These are phyloP conservation scores for Odontocerum albicorne DNA, from an alignment of 2,888 invertebrate species.

Conservation along the genomic window DNA sequence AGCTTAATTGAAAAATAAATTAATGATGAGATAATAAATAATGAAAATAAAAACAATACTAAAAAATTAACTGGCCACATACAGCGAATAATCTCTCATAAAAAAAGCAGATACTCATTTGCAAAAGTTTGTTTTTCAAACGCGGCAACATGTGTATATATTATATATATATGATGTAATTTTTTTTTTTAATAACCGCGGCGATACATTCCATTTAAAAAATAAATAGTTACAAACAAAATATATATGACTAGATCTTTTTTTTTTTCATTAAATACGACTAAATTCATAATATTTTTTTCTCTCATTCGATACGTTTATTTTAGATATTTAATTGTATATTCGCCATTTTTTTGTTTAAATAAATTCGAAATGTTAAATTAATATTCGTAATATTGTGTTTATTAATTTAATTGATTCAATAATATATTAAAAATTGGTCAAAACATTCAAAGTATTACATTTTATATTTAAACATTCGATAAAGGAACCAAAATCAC, in stretches of 20 bases:
- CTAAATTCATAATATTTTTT: conserved; percentile 15
- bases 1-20: conserved; percentile 23
- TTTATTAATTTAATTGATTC: conserved; percentile 3
- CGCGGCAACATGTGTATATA: conserved; percentile 15
- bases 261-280: conserved; percentile 22
- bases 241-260: conserved; percentile 32
- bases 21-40: conserved; percentile 16
- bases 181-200: too few relatives aligned
- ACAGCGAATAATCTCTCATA: conserved; percentile 15
- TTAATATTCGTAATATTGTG: conserved; percentile 5
- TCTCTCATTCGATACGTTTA: too few relatives aligned
- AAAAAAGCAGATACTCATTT: conserved; percentile 21
- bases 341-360: too few relatives aligned
- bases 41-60: conserved; percentile 17
- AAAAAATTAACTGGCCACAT: conserved; percentile 10
- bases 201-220: conserved; percentile 29
- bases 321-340: too few relatives aligned
- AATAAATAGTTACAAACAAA: conserved; percentile 33
- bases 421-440: conserved; percentile 4
- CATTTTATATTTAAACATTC: too few relatives aligned
- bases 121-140: conserved; percentile 3
- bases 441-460: too few relatives aligned
- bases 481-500: too few relatives aligned
- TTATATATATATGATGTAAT: conserved; percentile 20
- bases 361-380: too few relatives aligned